phyloP scores from a whole-genome alignment of 2,113 vertebrate species.

The Craseonycteris thonglongyai region DNA sequence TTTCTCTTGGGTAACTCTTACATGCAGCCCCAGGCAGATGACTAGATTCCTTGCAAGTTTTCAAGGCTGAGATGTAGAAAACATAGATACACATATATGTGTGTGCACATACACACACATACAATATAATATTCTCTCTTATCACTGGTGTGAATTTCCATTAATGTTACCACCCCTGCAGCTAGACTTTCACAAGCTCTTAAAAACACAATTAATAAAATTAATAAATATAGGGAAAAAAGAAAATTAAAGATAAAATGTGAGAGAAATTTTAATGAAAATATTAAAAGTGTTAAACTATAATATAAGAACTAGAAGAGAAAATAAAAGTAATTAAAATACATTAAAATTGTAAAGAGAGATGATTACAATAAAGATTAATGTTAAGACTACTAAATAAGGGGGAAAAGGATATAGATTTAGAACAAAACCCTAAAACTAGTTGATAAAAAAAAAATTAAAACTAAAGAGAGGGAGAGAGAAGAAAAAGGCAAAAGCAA shows the following conservation, averaged over 20 bases:
- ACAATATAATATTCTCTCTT: not conserved
- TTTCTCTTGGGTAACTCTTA: not conserved
- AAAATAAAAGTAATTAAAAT: not conserved
- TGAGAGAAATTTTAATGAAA: no score
- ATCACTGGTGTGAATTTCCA: not conserved
- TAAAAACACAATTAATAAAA: not conserved
- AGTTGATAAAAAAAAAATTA: not conserved
- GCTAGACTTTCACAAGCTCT: not conserved
- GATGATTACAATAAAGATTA: not conserved
- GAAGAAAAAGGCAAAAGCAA: not conserved
- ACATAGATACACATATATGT: not conserved
- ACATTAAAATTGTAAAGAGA: not conserved
- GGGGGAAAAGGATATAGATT: not conserved
- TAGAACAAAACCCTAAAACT: not conserved
- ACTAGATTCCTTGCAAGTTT: not conserved
- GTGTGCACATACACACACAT: not conserved
- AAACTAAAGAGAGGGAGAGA: not conserved
- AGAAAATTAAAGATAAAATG: no score
- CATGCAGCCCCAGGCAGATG: not conserved
- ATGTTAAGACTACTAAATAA: not conserved
- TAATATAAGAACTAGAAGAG: not conserved
- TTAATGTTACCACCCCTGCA: not conserved
- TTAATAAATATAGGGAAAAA: not conserved
- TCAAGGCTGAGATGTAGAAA: not conserved
- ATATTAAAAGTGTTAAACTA: not conserved